Base-by-base conservation (phyloP, 2,888 invertebrate genomes). In the Dicycla oo region DNA sequence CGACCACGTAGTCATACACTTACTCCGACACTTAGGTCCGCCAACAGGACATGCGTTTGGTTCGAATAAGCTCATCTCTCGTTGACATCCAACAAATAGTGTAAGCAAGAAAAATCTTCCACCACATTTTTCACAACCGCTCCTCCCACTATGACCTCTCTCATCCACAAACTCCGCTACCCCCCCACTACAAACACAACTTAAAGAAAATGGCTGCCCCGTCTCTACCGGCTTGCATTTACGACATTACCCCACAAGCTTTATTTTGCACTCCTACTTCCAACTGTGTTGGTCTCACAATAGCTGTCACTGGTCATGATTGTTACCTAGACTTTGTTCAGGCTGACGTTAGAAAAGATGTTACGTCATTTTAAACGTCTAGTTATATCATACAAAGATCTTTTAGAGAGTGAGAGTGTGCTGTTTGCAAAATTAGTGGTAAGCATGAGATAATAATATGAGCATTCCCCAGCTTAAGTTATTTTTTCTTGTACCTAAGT, bases 211-310 rank as follows among this genome's bases (percentile, higher is more conserved):
- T 84, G 80, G 85, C 62, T 69, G 51, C 81, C 78, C 66, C 61
- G 78, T 77, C 78, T 83, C 80, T 77, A 73, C 84, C 79, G 76
- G 83, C 83, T 82, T 86, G 88, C 87, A 87, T 88, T 89, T 86
- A 87, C 89, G 83, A 85, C 84, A 87, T 86, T 83, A 83, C 87
- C 80, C 79, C 83, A 78, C 86, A 80, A 87, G 86, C 87, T 88
- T 90, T 90, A 90, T 88, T 88, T 87, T 86, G 87, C 87, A 86
- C 89, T 89, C 78, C 73, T 56, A 76, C 58, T 73, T 72, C 69
- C 68, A 64, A 61, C 69, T 76, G 75, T 73, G 80, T 73, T 74
- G 78, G 82, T 54, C 80, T 79, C 83, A 86, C 88, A 87, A 84
- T 87, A 77, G 84, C 84, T 86, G 88, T 87, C 86, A 87, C 82